These are phyloP conservation scores for Oxystoma pomonae DNA, from an alignment of 2,888 invertebrate genomes.

Conservation along the genomic window DNA sequence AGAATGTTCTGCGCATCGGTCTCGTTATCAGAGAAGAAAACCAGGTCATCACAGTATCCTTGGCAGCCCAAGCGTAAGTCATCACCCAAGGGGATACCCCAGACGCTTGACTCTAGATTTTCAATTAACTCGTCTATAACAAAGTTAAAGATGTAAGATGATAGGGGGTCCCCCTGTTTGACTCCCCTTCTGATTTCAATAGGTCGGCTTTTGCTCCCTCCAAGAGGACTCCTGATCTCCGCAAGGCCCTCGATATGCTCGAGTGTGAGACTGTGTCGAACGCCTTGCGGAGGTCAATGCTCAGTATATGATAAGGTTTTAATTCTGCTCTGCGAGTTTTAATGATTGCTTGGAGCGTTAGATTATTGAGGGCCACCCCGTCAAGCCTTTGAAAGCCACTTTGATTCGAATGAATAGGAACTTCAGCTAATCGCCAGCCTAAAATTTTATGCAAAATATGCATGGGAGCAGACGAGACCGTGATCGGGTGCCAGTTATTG, in stretches of 20 bases:
- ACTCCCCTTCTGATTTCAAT: no score
- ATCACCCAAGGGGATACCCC: not conserved
- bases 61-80: not conserved
- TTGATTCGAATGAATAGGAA: slow-evolving; percentile 15
- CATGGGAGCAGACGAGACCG: slow-evolving; percentile 15
- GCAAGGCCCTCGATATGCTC: slow-evolving; percentile 16
- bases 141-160: no score
- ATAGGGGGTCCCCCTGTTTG: no score
- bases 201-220: no score
- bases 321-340: slow-evolving; percentile 2
- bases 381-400: slow-evolving; percentile 22
- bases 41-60: slow-evolving; percentile 22
- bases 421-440: slow-evolving; percentile 2
- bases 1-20: not conserved
- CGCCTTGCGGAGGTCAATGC: slow-evolving; percentile 25
- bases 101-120: no score
- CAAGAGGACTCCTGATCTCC: slow-evolving; percentile 7
- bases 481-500: slow-evolving; percentile 20
- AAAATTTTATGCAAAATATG: slow-evolving; percentile 16
- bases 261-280: slow-evolving; percentile 25
- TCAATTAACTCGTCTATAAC: no score
- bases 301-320: slow-evolving; percentile 13
- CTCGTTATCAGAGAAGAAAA: slow-evolving; percentile 4
- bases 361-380: slow-evolving; percentile 18
- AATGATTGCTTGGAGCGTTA: slow-evolving; percentile 18